These are phyloP conservation scores for Vespertilio murinus DNA, from an alignment of 2,797 vertebrate species.

Conservation along the genomic window DNA sequence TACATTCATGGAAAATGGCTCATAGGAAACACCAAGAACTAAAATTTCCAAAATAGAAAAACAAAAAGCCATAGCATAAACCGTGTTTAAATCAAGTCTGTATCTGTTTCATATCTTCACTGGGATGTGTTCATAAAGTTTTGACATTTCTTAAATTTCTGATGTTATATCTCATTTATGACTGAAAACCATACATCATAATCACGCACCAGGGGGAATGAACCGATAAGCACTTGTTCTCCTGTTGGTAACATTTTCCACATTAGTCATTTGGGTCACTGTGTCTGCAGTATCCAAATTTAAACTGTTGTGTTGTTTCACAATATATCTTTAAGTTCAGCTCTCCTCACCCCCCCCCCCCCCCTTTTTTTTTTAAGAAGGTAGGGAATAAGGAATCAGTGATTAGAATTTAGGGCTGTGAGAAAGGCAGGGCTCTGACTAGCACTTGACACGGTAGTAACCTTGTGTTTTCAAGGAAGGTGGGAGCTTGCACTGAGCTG, in stretches of 20 bases:
- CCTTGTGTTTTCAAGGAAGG: not conserved
- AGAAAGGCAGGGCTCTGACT: not conserved
- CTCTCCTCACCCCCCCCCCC: not conserved
- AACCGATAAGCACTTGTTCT: not conserved
- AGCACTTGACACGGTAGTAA: not conserved
- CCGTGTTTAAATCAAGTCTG: not conserved
- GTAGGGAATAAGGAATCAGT: not conserved
- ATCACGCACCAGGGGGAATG: not conserved
- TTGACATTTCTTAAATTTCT: conserved; percentile 26
- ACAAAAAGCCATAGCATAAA: not conserved
- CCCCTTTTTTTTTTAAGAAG: not conserved
- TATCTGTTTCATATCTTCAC: conserved; percentile 26
- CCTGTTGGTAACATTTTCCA: conserved; percentile 55
- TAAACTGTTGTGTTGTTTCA: conserved; percentile 60
- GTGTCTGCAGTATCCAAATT: conserved; percentile 47
- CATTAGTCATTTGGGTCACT: conserved; percentile 39
- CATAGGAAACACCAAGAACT: not conserved
- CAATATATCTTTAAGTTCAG: conserved; percentile 58
- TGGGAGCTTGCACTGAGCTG: not conserved
- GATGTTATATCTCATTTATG: not conserved
- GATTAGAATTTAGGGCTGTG: not conserved
- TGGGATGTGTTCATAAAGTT: not conserved
- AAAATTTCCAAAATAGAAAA: conserved; percentile 27
- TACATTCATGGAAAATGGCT: conserved; percentile 46
- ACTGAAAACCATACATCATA: not conserved